Conservation (phyloP, 2,797 vertebrate genomes). For the Distichodus sexfasciatus region DNA sequence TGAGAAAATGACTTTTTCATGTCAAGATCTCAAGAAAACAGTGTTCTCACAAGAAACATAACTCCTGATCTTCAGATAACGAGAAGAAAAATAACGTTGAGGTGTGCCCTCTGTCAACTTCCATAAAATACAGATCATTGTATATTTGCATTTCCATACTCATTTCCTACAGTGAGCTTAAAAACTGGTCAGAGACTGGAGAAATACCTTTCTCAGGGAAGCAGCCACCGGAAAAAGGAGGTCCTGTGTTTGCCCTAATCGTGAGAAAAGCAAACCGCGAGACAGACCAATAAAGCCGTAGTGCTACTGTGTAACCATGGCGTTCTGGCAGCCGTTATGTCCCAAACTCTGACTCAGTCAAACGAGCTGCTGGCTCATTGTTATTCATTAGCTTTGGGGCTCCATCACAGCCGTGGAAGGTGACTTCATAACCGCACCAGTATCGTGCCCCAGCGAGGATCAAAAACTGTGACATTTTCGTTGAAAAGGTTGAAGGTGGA, state of each 20-base stretch:
- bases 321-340: conserved; percentile 47
- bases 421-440: too few relatives aligned
- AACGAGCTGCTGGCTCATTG: neutral
- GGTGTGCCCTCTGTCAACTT: too few relatives aligned
- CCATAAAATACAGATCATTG: too few relatives aligned
- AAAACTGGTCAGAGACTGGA: neutral
- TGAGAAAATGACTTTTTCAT: too few relatives aligned
- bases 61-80: too few relatives aligned
- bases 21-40: too few relatives aligned
- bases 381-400: conserved; percentile 11
- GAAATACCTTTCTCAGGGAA: neutral
- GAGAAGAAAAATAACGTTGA: too few relatives aligned
- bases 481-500: neutral
- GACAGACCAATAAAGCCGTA: conserved; percentile 56
- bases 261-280: conserved; percentile 65
- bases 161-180: too few relatives aligned
- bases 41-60: too few relatives aligned
- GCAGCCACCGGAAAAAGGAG: neutral
- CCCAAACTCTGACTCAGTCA: neutral
- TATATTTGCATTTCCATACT: too few relatives aligned
- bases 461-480: too few relatives aligned
- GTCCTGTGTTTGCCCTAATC: conserved; percentile 10
- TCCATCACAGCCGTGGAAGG: neutral
- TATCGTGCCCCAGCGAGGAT: too few relatives aligned
- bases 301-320: conserved; percentile 60